Evolutionary conservation across 2,113 vertebrate genomes (phyloP), one percentile per base, ranked within the genome.

Genomic region (Physeter macrocephalus): DNA sequence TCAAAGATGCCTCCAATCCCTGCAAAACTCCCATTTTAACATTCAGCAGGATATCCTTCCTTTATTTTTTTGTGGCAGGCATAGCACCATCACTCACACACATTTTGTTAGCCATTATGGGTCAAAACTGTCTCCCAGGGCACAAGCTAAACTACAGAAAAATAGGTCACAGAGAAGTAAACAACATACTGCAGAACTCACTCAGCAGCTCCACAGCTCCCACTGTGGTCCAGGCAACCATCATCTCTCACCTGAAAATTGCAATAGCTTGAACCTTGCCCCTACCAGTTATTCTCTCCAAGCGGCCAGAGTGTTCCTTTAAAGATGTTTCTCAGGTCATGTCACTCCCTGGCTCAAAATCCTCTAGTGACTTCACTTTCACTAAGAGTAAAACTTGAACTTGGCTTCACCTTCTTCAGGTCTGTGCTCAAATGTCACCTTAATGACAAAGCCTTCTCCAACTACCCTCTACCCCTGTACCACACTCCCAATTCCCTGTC

Each of bases 131-230:
- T 92, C 85, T 94, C 72, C 43, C 39, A 69, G n/a, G 41, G 43
- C 39, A 86, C 61, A 89, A 88, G 86, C 27, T 46, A 89, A 94
- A 94, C 91, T 41, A 93, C 49, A 88, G 59, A 69, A 90, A 93
- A 94, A 93, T 31, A 67, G 43, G 59, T 83, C 80, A 88, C 46
- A 81, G 46, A 71, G 39, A 61, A 72, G 46, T 86, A 74, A 93
- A 66, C 39, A 82, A 49, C 39, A 85, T 57, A 59, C 41, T 5
- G 7, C 20, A 80, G 82, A 90, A 59, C 36, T 71, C 46, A 74
- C 62, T 67, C 64, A 57, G 23, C 34, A 27, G 29, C 59, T 69
- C 57, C 84, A 67, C n/a, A 64, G 27, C 49, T 61, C 31, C 41
- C 29, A 31, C 23, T 39, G 17, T 10, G 39, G 34, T 21, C 57